phyloP scores from a whole-genome alignment of 2,113 vertebrate genomes.

The Galbula dea region DNA sequence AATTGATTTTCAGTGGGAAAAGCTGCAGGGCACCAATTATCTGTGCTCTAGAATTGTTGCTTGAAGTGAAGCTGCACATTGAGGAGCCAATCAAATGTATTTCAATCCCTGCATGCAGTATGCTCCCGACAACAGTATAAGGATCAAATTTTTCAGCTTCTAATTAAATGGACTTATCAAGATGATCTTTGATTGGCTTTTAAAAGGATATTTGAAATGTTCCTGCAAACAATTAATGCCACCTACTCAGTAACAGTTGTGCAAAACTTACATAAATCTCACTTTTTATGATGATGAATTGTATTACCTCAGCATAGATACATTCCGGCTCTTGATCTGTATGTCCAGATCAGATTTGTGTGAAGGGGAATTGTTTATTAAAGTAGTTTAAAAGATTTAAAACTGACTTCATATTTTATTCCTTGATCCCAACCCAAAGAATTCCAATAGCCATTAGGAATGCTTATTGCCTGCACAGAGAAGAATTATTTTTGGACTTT shows the following conservation, averaged over 20 bases:
- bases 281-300: background rate
- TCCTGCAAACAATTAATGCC: background rate
- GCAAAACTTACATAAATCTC: background rate
- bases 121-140: background rate
- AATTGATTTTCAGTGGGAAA: slow-evolving; percentile 65
- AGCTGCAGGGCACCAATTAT: slow-evolving; percentile 69
- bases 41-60: slow-evolving; percentile 47
- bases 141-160: slow-evolving; percentile 22
- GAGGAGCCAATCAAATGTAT: slow-evolving; percentile 47
- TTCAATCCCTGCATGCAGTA: slow-evolving; percentile 12
- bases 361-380: background rate
- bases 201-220: background rate
- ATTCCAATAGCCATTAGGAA: background rate
- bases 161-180: slow-evolving; percentile 28
- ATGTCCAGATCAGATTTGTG: background rate
- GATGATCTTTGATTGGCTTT: background rate
- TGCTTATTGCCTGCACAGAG: background rate
- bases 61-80: slow-evolving; percentile 40
- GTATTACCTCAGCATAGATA: background rate
- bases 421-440: background rate
- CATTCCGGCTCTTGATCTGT: background rate
- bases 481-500: background rate
- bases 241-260: background rate
- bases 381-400: background rate
- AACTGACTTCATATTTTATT: background rate